Conservation (phyloP, 2,888 invertebrate species). For the Celastrina argiolus region DNA sequence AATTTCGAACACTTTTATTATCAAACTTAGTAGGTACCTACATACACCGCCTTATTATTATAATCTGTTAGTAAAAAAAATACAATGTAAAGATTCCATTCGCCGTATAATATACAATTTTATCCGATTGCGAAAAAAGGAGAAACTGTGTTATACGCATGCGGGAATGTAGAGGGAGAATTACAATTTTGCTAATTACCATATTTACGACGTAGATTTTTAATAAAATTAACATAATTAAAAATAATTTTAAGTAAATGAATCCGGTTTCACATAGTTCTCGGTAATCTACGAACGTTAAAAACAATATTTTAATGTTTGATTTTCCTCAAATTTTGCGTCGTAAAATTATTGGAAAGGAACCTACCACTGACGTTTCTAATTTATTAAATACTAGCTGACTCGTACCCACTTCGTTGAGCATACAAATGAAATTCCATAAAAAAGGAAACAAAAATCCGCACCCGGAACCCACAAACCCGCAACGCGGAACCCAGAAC, state of each 20-base stretch:
- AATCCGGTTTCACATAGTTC: slow-evolving; percentile 9
- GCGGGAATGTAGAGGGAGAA: neutral
- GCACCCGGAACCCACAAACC: too few species aligned
- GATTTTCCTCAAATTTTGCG: neutral
- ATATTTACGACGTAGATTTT: neutral
- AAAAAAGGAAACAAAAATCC: too few species aligned
- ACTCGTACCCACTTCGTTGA: too few species aligned
- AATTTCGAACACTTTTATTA: too few species aligned
- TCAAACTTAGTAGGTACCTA: too few species aligned
- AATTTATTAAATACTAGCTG: too few species aligned
- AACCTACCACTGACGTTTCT: neutral
- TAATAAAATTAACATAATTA: slow-evolving; percentile 1
- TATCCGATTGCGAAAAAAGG: neutral
- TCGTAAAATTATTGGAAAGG: neutral
- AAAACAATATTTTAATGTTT: neutral
- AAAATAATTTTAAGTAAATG: neutral
- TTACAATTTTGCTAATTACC: neutral
- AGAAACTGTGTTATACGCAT: neutral
- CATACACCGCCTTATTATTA: too few species aligned
- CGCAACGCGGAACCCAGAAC: too few species aligned
- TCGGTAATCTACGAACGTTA: neutral
- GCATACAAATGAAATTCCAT: too few species aligned
- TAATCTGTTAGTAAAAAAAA: too few species aligned
- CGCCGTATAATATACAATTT: neutral
- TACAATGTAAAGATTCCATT: too few species aligned